These are phyloP conservation scores for Riparia riparia DNA, from an alignment of 2,113 vertebrate genomes.

Conservation along the genomic window DNA sequence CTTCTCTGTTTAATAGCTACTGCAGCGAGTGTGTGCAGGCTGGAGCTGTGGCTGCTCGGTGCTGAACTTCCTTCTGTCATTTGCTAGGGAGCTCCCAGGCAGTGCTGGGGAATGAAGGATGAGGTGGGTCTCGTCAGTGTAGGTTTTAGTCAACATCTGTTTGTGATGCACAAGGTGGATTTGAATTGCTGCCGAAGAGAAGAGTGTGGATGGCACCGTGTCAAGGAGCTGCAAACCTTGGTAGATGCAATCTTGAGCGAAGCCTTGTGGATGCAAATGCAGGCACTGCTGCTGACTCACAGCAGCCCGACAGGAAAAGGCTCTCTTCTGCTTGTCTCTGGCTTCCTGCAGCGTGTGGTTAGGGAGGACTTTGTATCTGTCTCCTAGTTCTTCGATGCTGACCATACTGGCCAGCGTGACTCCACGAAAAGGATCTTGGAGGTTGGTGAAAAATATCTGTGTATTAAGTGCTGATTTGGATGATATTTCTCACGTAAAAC, in stretches of 20 bases:
- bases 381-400: background rate
- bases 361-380: background rate
- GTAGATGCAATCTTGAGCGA: background rate
- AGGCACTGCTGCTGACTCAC: background rate
- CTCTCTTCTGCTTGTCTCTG: background rate
- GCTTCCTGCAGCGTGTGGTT: background rate
- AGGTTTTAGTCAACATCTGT: background rate
- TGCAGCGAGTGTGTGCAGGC: accelerated
- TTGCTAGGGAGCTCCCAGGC: background rate
- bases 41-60: background rate
- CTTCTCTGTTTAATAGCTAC: background rate
- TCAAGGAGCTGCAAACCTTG: background rate
- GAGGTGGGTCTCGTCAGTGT: background rate
- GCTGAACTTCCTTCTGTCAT: background rate
- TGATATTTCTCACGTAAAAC: background rate
- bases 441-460: background rate
- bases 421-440: background rate
- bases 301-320: background rate
- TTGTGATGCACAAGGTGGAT: background rate
- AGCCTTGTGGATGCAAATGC: background rate
- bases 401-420: background rate
- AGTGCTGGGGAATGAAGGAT: background rate
- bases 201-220: accelerated
- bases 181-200: background rate
- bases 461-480: background rate